Base-by-base conservation (phyloP, 2,888 invertebrate genomes). In the Drosophila hamatofila region DNA sequence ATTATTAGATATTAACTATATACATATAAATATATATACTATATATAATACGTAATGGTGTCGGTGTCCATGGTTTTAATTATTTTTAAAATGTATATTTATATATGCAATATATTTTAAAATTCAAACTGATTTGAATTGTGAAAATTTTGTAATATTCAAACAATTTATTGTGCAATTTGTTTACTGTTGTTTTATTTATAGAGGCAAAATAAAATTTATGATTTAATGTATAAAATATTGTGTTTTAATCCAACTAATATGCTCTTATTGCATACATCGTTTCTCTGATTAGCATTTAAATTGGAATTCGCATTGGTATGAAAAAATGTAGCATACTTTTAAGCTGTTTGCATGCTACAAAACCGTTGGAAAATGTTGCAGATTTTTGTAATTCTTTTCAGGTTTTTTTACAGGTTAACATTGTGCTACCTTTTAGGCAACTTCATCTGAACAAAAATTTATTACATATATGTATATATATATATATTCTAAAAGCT, bases 1-100 rank as follows among this genome's bases (percentile, higher is more conserved):
- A 55, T 11, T 42, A 37, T 37, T 39, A 60, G 30, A 68, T 27
- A 23, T 54, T n/a, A 39, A 41, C 27, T 52, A 58, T 12, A 49
- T 35, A 42, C 6, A 48, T 21, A 30, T 49, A n/a, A 18, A 49
- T 49, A 30, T 11, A 68, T 30, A 23, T 37, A 39, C 39, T 52
- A 58, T 16, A 48, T 33, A 49, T 49, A 49, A 21, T 30, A 41
- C 55, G 49, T 56, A 72, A 48, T 67, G 88, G 88, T 88, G 86
- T 75, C 64, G 86, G 88, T 88, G 87, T 83, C 83, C 83, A 88
- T 52, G 82, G 56, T 84, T 83, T 88, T 79, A 78, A 68, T 69
- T 25, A 72, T 71, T 67, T 62, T 27, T 52, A 60, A 27, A 39
- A 58, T 16, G 42, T 52, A 37, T 63, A 64, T 41, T 42, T 37